These are phyloP conservation scores for Copsychus sechellarum DNA, from an alignment of 2,113 vertebrate genomes.

Conservation along the genomic window DNA sequence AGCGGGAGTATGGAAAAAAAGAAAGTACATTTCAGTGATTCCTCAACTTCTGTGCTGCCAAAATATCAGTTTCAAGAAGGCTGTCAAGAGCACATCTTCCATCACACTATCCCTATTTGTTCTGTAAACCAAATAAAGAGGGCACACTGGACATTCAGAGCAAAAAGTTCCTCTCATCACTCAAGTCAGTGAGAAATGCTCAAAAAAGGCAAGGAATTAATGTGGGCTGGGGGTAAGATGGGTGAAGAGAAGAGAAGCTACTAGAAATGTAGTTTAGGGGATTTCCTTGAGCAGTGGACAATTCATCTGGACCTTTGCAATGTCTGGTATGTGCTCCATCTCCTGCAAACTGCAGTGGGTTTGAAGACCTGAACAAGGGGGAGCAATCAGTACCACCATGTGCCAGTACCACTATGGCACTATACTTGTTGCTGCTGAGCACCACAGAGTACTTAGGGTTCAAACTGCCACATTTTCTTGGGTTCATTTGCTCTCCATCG, in stretches of 20 bases:
- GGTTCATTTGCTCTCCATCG: background rate
- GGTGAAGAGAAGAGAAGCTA: background rate
- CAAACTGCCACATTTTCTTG: background rate
- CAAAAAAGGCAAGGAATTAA: slow-evolving; percentile 63
- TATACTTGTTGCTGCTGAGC: background rate
- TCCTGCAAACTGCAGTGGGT: background rate
- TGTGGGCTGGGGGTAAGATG: background rate
- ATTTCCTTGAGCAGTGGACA: slow-evolving; percentile 56
- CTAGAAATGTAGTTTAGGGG: slow-evolving; percentile 35
- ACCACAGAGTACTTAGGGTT: background rate
- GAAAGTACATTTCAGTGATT: background rate
- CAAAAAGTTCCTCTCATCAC: background rate
- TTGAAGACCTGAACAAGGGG: background rate
- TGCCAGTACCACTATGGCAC: background rate
- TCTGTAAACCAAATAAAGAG: background rate
- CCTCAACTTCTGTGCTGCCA: background rate
- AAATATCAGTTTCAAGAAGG: background rate
- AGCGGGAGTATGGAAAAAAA: background rate
- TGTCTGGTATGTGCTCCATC: slow-evolving; percentile 19
- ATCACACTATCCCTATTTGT: background rate
- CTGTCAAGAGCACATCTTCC: slow-evolving; percentile 1
- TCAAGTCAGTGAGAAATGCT: slow-evolving; percentile 37
- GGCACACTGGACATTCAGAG: background rate
- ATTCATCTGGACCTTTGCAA: background rate
- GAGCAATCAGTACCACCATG: background rate